Conservation (phyloP, 1,140 invertebrate genomes). For the Solen grandis region DNA sequence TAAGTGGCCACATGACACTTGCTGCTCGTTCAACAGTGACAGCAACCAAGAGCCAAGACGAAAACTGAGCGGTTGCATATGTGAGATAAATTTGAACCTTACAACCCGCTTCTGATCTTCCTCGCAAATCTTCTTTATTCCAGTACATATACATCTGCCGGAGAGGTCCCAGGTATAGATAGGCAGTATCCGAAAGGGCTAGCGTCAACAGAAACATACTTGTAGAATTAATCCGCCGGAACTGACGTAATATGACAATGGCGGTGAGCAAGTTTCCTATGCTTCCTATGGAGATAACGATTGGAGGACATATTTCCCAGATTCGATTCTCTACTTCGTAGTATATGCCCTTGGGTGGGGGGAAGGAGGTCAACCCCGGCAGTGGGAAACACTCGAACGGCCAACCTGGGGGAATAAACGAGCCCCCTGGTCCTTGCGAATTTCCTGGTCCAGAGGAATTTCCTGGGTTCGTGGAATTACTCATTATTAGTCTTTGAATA, state of each 20-base stretch:
- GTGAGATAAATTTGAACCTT: slow-evolving; percentile 57
- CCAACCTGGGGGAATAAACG: not conserved
- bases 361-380: not conserved
- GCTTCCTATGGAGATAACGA: slow-evolving; percentile 60
- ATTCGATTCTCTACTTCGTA: not conserved
- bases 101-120: slow-evolving; percentile 47
- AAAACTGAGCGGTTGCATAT: slow-evolving; percentile 52
- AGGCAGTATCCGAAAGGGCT: slow-evolving; percentile 59
- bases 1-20: slow-evolving; percentile 61
- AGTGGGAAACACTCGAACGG: not conserved
- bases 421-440: too few relatives aligned
- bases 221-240: slow-evolving; percentile 35
- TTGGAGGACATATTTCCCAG: slow-evolving; percentile 42
- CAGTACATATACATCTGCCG: slow-evolving; percentile 54
- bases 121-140: slow-evolving; percentile 57
- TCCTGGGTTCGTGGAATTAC: too few relatives aligned
- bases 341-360: slow-evolving; percentile 13
- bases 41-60: slow-evolving; percentile 65
- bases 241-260: slow-evolving; percentile 46
- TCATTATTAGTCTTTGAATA: too few relatives aligned
- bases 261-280: slow-evolving; percentile 61
- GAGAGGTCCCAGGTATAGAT: slow-evolving; percentile 62
- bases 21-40: slow-evolving; percentile 65
- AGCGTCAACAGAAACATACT: slow-evolving; percentile 55
- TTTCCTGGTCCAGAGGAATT: too few relatives aligned